Evolutionary conservation across 2,113 vertebrate species (phyloP).

Genomic region (Chionis minor): DNA sequence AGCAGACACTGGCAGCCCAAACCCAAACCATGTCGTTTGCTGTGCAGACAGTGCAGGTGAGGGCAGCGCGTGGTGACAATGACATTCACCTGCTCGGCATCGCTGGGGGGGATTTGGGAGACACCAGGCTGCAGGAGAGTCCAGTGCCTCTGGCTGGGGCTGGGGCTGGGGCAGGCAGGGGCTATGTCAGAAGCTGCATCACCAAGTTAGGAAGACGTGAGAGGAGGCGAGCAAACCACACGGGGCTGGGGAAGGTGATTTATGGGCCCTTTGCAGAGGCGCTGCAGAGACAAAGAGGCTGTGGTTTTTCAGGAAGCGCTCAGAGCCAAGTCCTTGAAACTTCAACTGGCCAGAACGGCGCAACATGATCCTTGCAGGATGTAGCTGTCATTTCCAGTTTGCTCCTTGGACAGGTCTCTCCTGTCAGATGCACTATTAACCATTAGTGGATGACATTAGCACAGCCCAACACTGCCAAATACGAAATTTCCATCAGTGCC

Average conservation of each 20-base stretch:
- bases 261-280: background rate
- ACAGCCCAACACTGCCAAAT: background rate
- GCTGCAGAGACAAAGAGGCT: background rate
- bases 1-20: background rate
- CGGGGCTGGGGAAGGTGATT: background rate
- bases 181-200: background rate
- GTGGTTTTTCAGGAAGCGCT: background rate
- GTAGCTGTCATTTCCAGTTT: background rate
- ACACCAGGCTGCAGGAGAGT: background rate
- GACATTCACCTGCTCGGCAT: background rate
- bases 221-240: background rate
- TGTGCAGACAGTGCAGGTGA: too few relatives aligned
- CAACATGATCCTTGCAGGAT: background rate
- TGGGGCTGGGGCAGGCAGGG: background rate
- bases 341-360: background rate
- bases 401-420: background rate
- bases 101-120: background rate
- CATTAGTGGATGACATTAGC: background rate
- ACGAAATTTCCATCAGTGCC: background rate
- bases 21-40: too few relatives aligned
- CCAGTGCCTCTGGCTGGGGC: background rate
- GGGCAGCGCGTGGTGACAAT: fast-evolving
- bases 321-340: background rate
- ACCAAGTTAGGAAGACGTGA: background rate
- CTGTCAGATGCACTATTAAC: background rate